Base-by-base conservation (phyloP, 2,888 invertebrate species). In the Lamellibrachia satsuma region DNA sequence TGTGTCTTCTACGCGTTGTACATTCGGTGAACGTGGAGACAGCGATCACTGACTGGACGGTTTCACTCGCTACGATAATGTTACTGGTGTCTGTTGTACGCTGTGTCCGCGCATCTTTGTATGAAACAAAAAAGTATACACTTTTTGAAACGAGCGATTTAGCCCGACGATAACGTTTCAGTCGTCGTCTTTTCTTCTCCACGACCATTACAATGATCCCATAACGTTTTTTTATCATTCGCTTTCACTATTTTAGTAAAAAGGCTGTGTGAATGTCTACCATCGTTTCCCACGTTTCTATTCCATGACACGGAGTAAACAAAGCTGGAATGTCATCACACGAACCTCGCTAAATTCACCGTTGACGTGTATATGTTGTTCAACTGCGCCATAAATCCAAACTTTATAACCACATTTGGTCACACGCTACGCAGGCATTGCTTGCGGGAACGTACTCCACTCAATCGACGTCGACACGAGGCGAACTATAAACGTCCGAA, bases 381-480 rank as follows among this genome's bases (percentile, higher is more conserved):
- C 75, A 75, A 75, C 75, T 75, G 22, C 22, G 75, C n/a, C 75
- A n/a, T 75, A 75, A 75, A 75, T 75, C 75, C 75, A 75, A 75
- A 75, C 22, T 75, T 75, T 75, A 75, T 75, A 75, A 75, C 75
- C 75, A n/a, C 75, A 75, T n/a, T 75, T 75, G 22, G 75, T 75
- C 75, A 15, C 75, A 75, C 75, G 75, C 22, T 6, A 6, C 75
- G 22, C n/a, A 75, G 75, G 75, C n/a, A 75, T 15, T 75, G 22
- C 22, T 75, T 4, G 57, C 57, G 75, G 75, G 75, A 22, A 75
- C 75, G 2, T n/a, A 22, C 75, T 75, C 75, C 22, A 15, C 75
- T 75, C 75, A 6, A 75, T 15, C n/a, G 4, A 11, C 75, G 75
- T 22, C 75, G 22, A 22, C 6, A n/a, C 11, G 75, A 55, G 9